A percentile compares a stretch with the other conserved stretches of the same genome.
Conservation (phyloP, 2,888 invertebrate genomes). For the Allygus modestus region DNA sequence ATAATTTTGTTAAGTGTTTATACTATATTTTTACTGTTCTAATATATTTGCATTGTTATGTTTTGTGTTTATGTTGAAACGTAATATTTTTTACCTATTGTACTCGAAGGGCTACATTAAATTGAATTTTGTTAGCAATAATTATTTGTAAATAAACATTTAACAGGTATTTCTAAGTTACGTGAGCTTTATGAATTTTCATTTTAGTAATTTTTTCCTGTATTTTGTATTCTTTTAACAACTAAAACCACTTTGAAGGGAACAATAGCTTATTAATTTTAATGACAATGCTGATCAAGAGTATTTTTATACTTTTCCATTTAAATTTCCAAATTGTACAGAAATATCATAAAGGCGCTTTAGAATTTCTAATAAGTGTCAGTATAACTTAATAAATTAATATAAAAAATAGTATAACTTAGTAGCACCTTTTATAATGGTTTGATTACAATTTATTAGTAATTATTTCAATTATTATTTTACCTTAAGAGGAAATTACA, state of each 20-base stretch:
- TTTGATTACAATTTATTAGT: too few relatives aligned
- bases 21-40: conserved; percentile 35
- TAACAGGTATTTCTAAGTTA: conserved; percentile 16
- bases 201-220: not conserved
- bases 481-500: too few relatives aligned
- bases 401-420: too few relatives aligned
- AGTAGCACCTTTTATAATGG: too few relatives aligned
- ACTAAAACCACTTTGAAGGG: not conserved
- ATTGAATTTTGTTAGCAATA: conserved; percentile 37
- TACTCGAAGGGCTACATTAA: conserved; percentile 4
- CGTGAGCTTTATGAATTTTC: conserved; percentile 8
- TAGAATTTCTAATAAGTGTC: too few relatives aligned
- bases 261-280: not conserved
- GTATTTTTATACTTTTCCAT: not conserved
- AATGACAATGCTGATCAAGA: not conserved
- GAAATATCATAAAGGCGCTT: not conserved
- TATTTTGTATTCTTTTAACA: not conserved
- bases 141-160: conserved; percentile 31
- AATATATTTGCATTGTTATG: conserved; percentile 29
- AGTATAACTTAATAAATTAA: too few relatives aligned
- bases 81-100: conserved; percentile 42
- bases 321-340: not conserved
- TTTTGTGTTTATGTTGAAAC: conserved; percentile 40
- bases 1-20: conserved; percentile 32
- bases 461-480: too few relatives aligned